Percentiles rank a stretch among this genome's conserved stretches.
Conservation (phyloP, 1,140 invertebrate species). For the Polyergus mexicanus region DNA sequence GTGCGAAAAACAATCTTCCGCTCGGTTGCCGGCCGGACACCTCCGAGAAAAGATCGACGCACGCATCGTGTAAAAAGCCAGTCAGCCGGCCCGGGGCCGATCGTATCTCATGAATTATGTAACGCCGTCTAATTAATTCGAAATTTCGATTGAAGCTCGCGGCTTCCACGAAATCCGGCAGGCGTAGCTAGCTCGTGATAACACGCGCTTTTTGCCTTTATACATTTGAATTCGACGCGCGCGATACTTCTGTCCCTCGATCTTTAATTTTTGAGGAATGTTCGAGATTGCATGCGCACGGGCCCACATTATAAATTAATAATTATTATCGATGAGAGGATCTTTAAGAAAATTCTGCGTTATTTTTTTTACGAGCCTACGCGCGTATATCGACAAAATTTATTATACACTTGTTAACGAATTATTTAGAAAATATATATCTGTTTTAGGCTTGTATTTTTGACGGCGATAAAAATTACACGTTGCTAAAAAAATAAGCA, state of each 20-base stretch:
- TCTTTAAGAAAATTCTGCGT: not conserved
- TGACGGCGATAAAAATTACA: conserved; percentile 24
- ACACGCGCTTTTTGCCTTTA: conserved; percentile 59
- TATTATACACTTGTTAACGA: not conserved
- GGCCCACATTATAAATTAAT: not conserved
- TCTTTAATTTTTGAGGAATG: not conserved
- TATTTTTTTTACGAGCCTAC: not conserved
- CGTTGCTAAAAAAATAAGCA: not conserved
- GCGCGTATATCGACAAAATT: not conserved
- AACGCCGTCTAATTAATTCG: conserved; percentile 82
- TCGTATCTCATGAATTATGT: conserved; percentile 82
- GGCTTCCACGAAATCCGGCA: conserved; percentile 62
- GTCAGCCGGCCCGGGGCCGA: conserved; percentile 6
- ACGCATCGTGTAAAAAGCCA: conserved; percentile 79
- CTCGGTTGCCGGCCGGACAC: conserved; percentile 66
- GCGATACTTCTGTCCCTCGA: conserved; percentile 39
- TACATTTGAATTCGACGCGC: conserved; percentile 54
- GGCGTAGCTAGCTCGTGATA: conserved; percentile 36
- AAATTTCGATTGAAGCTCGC: conserved; percentile 70
- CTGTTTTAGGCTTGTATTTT: not conserved
- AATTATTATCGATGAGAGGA: not conserved
- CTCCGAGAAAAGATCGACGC: conserved; percentile 69
- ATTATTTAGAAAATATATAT: not conserved
- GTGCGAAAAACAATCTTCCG: conserved; percentile 80
- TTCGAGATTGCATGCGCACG: not conserved